These are phyloP conservation scores for Ivindomyrus marchei DNA, from an alignment of 2,113 vertebrate species.

Conservation along the genomic window DNA sequence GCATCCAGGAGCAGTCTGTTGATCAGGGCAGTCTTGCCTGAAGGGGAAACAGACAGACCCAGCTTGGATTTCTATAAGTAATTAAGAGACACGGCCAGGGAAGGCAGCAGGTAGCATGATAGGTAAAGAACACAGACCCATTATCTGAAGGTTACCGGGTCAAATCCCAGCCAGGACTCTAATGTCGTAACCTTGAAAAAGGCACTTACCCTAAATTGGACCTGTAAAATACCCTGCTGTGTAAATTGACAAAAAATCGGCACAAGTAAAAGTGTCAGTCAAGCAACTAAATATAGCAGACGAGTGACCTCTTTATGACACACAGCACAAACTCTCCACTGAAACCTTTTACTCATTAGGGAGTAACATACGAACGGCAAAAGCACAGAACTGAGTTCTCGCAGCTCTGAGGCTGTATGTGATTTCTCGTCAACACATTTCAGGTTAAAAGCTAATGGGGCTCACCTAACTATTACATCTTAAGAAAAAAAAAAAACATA, in stretches of 20 bases:
- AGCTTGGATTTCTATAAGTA: not conserved
- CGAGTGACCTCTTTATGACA: not conserved
- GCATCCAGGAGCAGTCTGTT: slow-evolving; percentile 86
- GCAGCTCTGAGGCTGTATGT: not conserved
- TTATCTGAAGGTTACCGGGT: not conserved
- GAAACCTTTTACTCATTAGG: not conserved
- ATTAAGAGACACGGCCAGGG: not conserved
- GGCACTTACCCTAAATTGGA: slow-evolving; percentile 2
- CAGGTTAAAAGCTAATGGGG: not conserved
- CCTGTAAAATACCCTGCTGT: slow-evolving; percentile 5
- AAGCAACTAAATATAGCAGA: not conserved
- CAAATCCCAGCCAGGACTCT: not conserved
- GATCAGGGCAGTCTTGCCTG: slow-evolving; percentile 82
- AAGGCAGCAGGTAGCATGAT: not conserved
- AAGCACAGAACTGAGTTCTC: not conserved
- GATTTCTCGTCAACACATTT: not conserved
- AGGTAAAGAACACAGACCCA: not conserved
- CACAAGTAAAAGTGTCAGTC: not conserved
- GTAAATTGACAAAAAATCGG: not conserved
- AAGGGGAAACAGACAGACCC: slow-evolving; percentile 25
- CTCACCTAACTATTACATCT: not conserved
- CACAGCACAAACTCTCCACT: not conserved
- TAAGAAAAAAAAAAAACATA: not conserved
- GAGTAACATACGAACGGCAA: not conserved
- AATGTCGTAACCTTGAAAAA: not conserved